Conservation (phyloP, 2,888 invertebrate genomes). For the Hyposoter didymator region DNA sequence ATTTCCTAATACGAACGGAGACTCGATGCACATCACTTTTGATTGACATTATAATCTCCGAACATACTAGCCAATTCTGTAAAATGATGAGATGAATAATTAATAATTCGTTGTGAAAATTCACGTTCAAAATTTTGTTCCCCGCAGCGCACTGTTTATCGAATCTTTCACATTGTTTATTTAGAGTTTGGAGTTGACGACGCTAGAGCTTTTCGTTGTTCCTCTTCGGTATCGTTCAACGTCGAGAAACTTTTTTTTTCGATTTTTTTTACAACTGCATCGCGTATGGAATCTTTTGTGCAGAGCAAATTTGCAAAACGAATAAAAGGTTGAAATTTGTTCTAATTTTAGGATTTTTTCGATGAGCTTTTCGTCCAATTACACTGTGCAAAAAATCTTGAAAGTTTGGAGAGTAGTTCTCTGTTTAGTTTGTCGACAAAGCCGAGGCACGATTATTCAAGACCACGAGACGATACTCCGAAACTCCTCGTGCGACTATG, state of each 20-base stretch:
- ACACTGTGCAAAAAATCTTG: not conserved
- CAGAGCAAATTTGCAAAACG: not conserved
- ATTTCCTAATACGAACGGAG: conserved; percentile 1
- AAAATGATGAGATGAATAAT: not conserved
- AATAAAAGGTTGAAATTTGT: not conserved
- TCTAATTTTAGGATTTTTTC: not conserved
- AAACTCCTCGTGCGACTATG: conserved; percentile 51
- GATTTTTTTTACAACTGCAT: not conserved
- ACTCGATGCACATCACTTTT: conserved; percentile 29
- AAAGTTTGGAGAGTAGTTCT: conserved; percentile 6
- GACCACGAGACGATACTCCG: conserved; percentile 47
- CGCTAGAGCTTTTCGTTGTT: not conserved
- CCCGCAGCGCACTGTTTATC: not conserved
- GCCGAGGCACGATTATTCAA: conserved; percentile 48
- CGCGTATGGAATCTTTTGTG: not conserved
- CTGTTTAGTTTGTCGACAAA: conserved; percentile 38
- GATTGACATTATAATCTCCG: conserved; percentile 20
- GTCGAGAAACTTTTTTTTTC: not conserved
- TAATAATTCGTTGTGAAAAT: not conserved
- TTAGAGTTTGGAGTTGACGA: not conserved
- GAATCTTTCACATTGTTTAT: not conserved
- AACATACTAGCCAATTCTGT: conserved; percentile 24
- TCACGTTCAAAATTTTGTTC: not conserved
- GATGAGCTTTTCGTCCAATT: not conserved
- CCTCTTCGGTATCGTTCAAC: not conserved